A percentile compares a stretch with the other conserved stretches of the same genome.
phyloP scores from a whole-genome alignment of 2,888 invertebrate species.

The Zootermopsis nevadensis region DNA sequence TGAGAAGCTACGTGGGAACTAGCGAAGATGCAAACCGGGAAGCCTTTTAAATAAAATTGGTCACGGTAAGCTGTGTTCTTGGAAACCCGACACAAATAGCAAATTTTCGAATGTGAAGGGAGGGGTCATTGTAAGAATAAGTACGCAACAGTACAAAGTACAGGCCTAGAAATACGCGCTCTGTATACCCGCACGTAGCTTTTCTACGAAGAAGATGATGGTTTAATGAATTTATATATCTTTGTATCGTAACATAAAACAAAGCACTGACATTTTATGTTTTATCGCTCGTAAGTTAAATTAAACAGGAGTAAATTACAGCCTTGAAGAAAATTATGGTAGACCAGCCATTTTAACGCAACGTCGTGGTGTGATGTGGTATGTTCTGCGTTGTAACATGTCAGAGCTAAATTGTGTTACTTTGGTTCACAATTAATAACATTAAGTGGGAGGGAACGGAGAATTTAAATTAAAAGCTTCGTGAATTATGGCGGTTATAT shows the following conservation, averaged over 20 bases:
- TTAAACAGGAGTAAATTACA: neutral
- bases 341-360: neutral
- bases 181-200: too few species aligned
- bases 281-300: neutral
- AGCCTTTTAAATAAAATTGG: too few species aligned
- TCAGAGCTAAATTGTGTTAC: neutral
- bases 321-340: neutral
- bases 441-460: neutral
- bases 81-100: too few species aligned
- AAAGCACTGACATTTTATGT: neutral
- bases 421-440: slow-evolving; percentile 31
- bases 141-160: too few species aligned
- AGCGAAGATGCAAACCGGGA: too few species aligned
- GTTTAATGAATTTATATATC: too few species aligned
- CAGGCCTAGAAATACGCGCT: too few species aligned
- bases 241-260: neutral
- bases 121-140: too few species aligned
- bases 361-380: neutral
- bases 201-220: too few species aligned
- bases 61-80: too few species aligned
- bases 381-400: neutral
- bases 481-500: slow-evolving; percentile 23
- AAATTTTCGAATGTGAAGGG: too few species aligned
- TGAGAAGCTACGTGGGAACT: too few species aligned
- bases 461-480: slow-evolving; percentile 17